Evolutionary conservation across 2,113 vertebrate genomes (phyloP).

Genomic region (Alouatta palliata): DNA sequence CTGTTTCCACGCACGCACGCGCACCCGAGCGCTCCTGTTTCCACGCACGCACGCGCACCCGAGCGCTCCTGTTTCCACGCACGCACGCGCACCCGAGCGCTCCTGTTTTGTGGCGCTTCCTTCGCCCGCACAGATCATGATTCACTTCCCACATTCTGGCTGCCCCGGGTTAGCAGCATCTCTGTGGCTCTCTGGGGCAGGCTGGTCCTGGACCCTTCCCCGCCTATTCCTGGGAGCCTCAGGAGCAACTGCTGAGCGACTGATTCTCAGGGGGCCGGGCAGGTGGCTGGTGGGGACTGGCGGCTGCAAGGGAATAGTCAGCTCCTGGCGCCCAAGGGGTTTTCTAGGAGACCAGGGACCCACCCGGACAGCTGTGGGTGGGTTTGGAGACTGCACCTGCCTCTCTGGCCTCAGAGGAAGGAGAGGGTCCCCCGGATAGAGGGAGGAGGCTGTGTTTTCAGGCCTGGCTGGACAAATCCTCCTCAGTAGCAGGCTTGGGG

Average conservation of each 20-base stretch:
- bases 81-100: neutral
- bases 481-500: conserved; percentile 66
- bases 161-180: neutral
- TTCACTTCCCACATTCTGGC: conserved; percentile 21
- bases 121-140: neutral
- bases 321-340: neutral
- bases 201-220: neutral
- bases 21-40: no score
- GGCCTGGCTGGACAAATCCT: conserved; percentile 64
- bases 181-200: neutral
- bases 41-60: neutral
- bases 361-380: neutral
- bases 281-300: no score
- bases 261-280: neutral
- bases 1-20: neutral
- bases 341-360: conserved; percentile 17
- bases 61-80: no score
- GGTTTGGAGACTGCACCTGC: neutral
- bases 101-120: neutral
- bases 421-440: neutral
- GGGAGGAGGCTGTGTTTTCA: conserved; percentile 60
- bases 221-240: neutral
- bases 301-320: conserved; percentile 14
- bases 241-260: neutral
- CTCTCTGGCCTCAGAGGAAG: conserved; percentile 9